Conservation (phyloP, 2,888 invertebrate genomes). For the Amiota minor region DNA sequence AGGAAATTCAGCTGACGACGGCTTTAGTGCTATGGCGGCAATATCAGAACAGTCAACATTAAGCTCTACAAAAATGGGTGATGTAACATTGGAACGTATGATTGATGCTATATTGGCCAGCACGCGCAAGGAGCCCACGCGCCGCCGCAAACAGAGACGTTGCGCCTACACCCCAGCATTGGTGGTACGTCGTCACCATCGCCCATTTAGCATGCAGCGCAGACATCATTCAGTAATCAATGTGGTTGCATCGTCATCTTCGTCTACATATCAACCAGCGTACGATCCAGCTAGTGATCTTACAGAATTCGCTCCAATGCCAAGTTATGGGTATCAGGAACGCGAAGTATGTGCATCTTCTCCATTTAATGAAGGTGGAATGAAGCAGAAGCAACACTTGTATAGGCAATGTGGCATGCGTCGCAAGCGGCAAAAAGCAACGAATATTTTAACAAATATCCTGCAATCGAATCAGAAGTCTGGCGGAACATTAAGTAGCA, state of each 20-base stretch:
- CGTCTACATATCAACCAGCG: constrained; percentile 71
- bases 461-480: constrained; percentile 64
- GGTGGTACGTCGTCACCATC: constrained; percentile 36
- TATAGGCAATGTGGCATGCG: constrained; percentile 69
- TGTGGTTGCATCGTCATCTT: constrained; percentile 48
- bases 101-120: constrained; percentile 73
- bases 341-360: constrained; percentile 68
- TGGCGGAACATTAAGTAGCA: neutral
- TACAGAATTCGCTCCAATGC: constrained; percentile 51
- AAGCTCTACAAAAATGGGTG: constrained; percentile 72
- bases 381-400: constrained; percentile 47
- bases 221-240: constrained; percentile 27
- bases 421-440: constrained; percentile 64
- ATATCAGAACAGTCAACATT: constrained; percentile 49
- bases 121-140: constrained; percentile 66
- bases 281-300: constrained; percentile 73
- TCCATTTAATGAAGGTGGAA: neutral
- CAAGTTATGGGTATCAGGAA: constrained; percentile 57
- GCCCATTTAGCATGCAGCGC: neutral
- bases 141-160: neutral
- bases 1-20: neutral
- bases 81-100: constrained; percentile 72
- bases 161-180: constrained; percentile 14
- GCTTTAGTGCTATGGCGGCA: neutral
- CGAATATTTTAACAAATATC: constrained; percentile 58